Evolutionary conservation across 2,113 vertebrate genomes (phyloP).

Genomic region (Siniperca chuatsi): DNA sequence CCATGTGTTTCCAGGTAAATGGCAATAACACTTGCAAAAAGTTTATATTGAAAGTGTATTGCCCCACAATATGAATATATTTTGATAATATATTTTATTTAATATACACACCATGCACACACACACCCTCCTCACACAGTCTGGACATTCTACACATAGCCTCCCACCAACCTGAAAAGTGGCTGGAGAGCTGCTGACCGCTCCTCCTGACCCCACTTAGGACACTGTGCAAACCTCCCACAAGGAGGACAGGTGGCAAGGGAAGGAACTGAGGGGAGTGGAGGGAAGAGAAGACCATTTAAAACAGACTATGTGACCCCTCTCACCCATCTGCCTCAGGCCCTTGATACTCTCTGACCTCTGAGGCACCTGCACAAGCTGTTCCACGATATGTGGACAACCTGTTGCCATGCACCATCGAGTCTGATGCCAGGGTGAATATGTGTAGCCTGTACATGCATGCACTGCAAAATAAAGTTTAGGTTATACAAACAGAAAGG

Average conservation of each 20-base stretch:
- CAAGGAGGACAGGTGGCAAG: conserved; percentile 54
- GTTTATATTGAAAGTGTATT: too few species aligned
- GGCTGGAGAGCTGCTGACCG: conserved; percentile 26
- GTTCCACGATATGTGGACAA: conserved; percentile 46
- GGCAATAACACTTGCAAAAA: too few species aligned
- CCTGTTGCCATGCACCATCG: conserved; percentile 34
- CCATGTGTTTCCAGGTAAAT: too few species aligned
- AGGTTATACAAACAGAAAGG: neutral
- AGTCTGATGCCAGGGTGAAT: neutral
- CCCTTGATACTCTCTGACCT: conserved; percentile 45
- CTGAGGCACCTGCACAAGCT: conserved; percentile 64
- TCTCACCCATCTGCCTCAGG: conserved; percentile 30
- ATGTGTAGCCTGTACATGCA: neutral
- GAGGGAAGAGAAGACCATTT: conserved; percentile 13
- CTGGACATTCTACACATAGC: conserved; percentile 34
- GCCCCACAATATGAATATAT: too few species aligned
- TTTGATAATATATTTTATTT: too few species aligned
- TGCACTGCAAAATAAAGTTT: neutral
- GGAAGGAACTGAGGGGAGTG: neutral
- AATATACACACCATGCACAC: conserved; percentile 4
- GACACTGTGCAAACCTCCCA: conserved; percentile 42
- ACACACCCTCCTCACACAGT: neutral
- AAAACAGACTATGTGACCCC: conserved; percentile 47
- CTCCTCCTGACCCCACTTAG: conserved; percentile 20
- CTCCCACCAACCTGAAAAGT: conserved; percentile 28